These are phyloP conservation scores for Enteromius mattozi DNA, from an alignment of 2,797 vertebrate genomes.

Conservation along the genomic window DNA sequence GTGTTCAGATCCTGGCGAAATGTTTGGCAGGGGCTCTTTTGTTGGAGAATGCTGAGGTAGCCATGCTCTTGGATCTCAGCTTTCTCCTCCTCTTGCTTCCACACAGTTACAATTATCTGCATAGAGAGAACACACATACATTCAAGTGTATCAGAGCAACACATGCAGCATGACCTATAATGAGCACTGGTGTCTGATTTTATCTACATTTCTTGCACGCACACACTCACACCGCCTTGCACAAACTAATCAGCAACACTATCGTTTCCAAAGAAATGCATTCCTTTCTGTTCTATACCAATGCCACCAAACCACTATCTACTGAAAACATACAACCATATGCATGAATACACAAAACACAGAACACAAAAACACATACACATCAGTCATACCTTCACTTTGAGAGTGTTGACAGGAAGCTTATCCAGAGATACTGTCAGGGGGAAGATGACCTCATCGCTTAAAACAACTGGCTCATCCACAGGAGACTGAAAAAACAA, in stretches of 20 bases:
- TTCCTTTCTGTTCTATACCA: background rate
- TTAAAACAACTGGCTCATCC: slow-evolving; percentile 89
- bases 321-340: slow-evolving; percentile 4
- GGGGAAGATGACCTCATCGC: slow-evolving; percentile 93
- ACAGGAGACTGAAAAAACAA: slow-evolving; percentile 79
- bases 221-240: background rate
- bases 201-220: background rate
- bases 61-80: slow-evolving; percentile 87
- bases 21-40: slow-evolving; percentile 86
- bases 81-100: slow-evolving; percentile 89
- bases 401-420: slow-evolving; percentile 88
- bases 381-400: slow-evolving; percentile 86
- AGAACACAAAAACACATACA: background rate
- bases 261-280: background rate
- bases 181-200: background rate
- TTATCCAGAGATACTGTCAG: slow-evolving; percentile 90
- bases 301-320: background rate
- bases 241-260: slow-evolving; percentile 3
- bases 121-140: background rate
- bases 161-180: background rate
- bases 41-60: slow-evolving; percentile 89
- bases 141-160: background rate
- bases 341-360: background rate
- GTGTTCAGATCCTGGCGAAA: slow-evolving; percentile 91
- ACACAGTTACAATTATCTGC: slow-evolving; percentile 93